These are phyloP conservation scores for Perca schrenkii DNA, from an alignment of 2,113 vertebrate genomes.

Conservation along the genomic window DNA sequence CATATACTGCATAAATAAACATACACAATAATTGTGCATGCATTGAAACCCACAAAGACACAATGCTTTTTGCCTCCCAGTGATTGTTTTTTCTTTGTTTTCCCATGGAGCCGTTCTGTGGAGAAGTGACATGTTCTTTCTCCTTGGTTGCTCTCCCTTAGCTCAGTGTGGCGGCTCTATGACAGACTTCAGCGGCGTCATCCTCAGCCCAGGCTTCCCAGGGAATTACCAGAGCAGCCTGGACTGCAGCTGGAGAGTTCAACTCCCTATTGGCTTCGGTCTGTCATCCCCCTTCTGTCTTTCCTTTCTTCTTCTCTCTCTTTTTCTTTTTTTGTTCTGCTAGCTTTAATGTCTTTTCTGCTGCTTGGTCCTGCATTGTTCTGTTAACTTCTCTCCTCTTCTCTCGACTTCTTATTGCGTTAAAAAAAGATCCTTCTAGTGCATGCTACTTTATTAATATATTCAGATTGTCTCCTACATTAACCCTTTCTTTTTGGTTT, in stretches of 20 bases:
- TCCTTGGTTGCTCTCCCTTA: conserved; percentile 81
- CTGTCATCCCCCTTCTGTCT: conserved; percentile 55
- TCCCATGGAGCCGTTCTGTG: conserved; percentile 25
- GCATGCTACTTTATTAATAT: conserved; percentile 2
- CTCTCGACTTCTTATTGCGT: neutral
- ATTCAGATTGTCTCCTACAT: neutral
- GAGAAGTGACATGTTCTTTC: conserved; percentile 73
- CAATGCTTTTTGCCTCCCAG: conserved; percentile 14
- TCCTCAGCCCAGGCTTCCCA: conserved; percentile 96
- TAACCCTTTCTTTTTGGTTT: conserved; percentile 55
- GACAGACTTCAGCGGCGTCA: conserved; percentile 94
- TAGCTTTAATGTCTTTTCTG: conserved; percentile 1
- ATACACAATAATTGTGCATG: neutral
- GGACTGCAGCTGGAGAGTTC: conserved; percentile 97
- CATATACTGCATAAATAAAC: neutral
- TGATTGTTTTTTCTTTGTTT: conserved; percentile 61
- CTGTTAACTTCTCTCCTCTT: neutral
- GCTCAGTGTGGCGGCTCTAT: conserved; percentile 94
- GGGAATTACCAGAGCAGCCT: conserved; percentile 98
- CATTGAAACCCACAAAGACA: conserved; percentile 8
- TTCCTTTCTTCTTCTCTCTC: neutral
- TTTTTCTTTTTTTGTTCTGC: neutral
- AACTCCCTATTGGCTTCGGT: conserved; percentile 95
- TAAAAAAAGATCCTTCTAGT: neutral
- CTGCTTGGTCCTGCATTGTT: neutral